Conservation (phyloP, 2,113 vertebrate genomes). For the Aspiorhynchus laticeps region DNA sequence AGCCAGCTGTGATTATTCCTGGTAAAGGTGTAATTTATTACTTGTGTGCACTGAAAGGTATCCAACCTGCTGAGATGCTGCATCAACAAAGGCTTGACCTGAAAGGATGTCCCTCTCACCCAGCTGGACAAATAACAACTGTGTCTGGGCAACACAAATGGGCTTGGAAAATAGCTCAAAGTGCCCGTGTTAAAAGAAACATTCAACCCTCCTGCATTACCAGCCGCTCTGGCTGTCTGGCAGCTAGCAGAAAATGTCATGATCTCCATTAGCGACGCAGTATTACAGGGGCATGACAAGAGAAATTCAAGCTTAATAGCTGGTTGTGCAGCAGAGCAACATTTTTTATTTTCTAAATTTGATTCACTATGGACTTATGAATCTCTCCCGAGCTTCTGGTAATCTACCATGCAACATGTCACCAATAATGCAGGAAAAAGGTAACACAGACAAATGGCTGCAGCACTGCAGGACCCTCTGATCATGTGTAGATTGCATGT, state of each 20-base stretch:
- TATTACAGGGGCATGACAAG: slow-evolving; percentile 14
- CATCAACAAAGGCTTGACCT: slow-evolving; percentile 47
- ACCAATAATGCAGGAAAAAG: background rate
- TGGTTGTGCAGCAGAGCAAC: slow-evolving; percentile 8
- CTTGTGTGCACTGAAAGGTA: slow-evolving; percentile 35
- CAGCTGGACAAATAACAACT: slow-evolving; percentile 45
- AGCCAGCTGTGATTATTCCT: slow-evolving; percentile 7
- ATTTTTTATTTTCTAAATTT: background rate
- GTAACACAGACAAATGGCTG: slow-evolving; percentile 3
- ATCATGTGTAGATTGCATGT: background rate
- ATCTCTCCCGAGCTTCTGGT: background rate
- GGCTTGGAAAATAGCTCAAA: slow-evolving; percentile 34
- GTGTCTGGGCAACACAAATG: slow-evolving; percentile 44
- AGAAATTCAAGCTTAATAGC: slow-evolving; percentile 21
- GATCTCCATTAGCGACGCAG: slow-evolving; percentile 35
- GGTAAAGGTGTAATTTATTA: slow-evolving; percentile 37
- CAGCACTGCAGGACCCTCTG: background rate
- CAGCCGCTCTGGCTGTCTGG: slow-evolving; percentile 13
- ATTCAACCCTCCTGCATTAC: slow-evolving; percentile 37
- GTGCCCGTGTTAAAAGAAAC: slow-evolving; percentile 42
- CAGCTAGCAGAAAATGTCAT: slow-evolving; percentile 29
- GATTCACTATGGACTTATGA: background rate
- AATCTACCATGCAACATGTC: background rate
- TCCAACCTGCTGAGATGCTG: slow-evolving; percentile 37
- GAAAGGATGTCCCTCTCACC: slow-evolving; percentile 47